Percentiles rank a stretch among this genome's conserved stretches.
Evolutionary conservation across 2,888 invertebrate genomes (phyloP).

Genomic region (Calephelis perditalis): DNA sequence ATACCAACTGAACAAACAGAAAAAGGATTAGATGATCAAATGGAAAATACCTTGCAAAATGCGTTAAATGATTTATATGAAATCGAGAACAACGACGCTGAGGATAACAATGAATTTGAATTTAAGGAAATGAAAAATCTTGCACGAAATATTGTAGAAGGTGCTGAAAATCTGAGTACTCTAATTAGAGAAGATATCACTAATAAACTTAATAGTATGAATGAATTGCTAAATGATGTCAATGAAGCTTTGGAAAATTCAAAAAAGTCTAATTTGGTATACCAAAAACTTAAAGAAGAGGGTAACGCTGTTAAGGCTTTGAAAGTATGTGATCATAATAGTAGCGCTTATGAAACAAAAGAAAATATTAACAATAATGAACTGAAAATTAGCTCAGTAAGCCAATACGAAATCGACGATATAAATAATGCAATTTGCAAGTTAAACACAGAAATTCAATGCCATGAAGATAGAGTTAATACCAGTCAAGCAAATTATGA

Average conservation of each 20-base stretch:
- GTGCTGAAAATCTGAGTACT: slow-evolving; percentile 64
- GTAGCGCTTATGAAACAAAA: slow-evolving; percentile 21
- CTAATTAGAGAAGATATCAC: slow-evolving; percentile 67
- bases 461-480: slow-evolving; percentile 59
- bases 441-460: slow-evolving; percentile 53
- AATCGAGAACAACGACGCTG: slow-evolving; percentile 40
- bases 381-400: slow-evolving; percentile 33
- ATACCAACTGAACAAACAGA: slow-evolving; percentile 19
- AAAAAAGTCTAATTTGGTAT: slow-evolving; percentile 55
- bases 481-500: slow-evolving; percentile 54
- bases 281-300: slow-evolving; percentile 56
- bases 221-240: slow-evolving; percentile 65
- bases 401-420: slow-evolving; percentile 54
- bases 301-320: slow-evolving; percentile 27
- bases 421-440: slow-evolving; percentile 57
- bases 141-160: slow-evolving; percentile 61
- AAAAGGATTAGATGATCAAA: slow-evolving; percentile 43
- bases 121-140: slow-evolving; percentile 62
- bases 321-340: background rate
- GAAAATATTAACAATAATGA: slow-evolving; percentile 24
- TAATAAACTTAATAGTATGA: slow-evolving; percentile 69
- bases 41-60: slow-evolving; percentile 52
- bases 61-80: slow-evolving; percentile 52
- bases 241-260: slow-evolving; percentile 65
- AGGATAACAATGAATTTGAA: slow-evolving; percentile 53